Evolutionary conservation across 2,888 invertebrate species (phyloP).

Genomic region (Harpalus rubripes): DNA sequence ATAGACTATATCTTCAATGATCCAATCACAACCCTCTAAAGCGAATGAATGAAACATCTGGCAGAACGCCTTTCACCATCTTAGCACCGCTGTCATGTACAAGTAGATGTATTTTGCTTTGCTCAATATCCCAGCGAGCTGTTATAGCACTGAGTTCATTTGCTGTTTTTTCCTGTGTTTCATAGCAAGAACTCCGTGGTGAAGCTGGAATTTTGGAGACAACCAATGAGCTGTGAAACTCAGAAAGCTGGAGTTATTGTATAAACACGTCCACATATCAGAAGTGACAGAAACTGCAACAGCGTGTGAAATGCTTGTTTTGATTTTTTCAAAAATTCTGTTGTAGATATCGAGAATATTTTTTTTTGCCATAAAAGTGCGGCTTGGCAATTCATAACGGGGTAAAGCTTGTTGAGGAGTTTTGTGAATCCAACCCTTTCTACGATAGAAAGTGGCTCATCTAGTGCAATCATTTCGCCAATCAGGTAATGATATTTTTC

Average conservation of each 20-base stretch:
- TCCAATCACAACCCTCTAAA: constrained; percentile 68
- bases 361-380: constrained; percentile 64
- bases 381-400: constrained; percentile 70
- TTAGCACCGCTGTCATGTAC: constrained; percentile 67
- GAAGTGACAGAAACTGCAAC: constrained; percentile 70
- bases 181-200: constrained; percentile 66
- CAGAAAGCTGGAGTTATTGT: constrained; percentile 67
- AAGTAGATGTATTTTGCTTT: constrained; percentile 70
- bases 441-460: constrained; percentile 72
- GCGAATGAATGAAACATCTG: too few species aligned
- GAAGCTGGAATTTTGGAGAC: constrained; percentile 26
- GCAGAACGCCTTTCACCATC: constrained; percentile 66
- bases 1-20: constrained; percentile 71
- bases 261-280: constrained; percentile 70
- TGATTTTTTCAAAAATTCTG: constrained; percentile 69
- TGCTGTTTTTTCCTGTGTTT: constrained; percentile 70
- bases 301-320: constrained; percentile 69
- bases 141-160: constrained; percentile 70
- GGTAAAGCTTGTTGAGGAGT: constrained; percentile 70
- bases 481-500: constrained; percentile 72
- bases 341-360: constrained; percentile 67
- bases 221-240: constrained; percentile 60
- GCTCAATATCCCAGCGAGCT: constrained; percentile 69
- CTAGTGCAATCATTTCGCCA: constrained; percentile 73
- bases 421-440: constrained; percentile 71